Evolutionary conservation across 2,888 invertebrate genomes (phyloP), one percentile per base, ranked within the genome.

Genomic region (Leptothorax acervorum): DNA sequence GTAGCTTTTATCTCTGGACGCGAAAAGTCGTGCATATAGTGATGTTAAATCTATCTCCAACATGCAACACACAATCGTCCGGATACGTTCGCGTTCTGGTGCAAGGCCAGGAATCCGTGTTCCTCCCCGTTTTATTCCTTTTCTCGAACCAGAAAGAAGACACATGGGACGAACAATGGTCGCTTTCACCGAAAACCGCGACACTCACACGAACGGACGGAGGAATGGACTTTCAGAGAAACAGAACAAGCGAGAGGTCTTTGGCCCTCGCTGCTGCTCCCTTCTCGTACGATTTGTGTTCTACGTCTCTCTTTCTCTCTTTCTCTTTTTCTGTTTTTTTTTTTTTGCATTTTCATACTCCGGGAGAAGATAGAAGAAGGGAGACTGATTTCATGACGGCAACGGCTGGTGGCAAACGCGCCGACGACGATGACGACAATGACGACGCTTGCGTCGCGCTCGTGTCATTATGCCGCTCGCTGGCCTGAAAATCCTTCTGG

Each of bases 401-500:
- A 57, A 79, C 15, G 31, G 31, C 70, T 65, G 18, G 39, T 65
- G 23, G 28, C 42, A 55, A 73, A 73, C 28, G 55, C 23, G 9
- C 11, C 11, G 18, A 18, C 28, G 57, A 28, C 4, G 39, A 63
- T 23, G 12, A 63, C 18, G 57, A 74, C 28, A 31, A 57, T 28
- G 31, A 74, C 42, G 60, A 75, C n/a, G 57, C 45, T 53, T 45
- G 51, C 68, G 66, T 68, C 87, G 53, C 82, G 71, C 84, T 75
- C 79, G 82, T 85, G 86, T 88, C 90, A 91, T 92, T 92, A 91
- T 85, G 83, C 84, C 86, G 89, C 86, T 92, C 92, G 88, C 90
- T 93, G 92, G 91, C 92, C 92, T 91, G 92, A 93, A 93, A 92
- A 93, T 91, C 88, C 92, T 88, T 85, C 55, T 83, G 82, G 85